A percentile compares a stretch with the other conserved stretches of the same genome.
Evolutionary conservation across 2,113 vertebrate genomes (phyloP).

Genomic region (Myiagra hebetior): DNA sequence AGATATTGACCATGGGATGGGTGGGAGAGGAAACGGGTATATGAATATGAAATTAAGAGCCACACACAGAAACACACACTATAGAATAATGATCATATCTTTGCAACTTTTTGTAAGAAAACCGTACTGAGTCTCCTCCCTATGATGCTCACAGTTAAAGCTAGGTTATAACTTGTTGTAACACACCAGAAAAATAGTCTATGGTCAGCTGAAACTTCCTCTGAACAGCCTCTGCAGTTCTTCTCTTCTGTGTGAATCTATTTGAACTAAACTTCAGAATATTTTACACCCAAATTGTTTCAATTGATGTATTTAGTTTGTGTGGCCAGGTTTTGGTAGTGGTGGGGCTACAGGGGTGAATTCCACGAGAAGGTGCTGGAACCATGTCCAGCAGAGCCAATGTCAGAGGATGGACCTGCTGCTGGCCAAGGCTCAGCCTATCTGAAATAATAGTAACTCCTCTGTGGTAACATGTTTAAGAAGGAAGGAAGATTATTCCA

Average conservation of each 20-base stretch:
- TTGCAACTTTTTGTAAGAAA: background rate
- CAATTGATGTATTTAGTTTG: background rate
- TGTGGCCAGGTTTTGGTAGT: background rate
- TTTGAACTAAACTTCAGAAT: background rate
- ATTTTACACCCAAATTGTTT: background rate
- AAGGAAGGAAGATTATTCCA: background rate
- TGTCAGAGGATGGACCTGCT: background rate
- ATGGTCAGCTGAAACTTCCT: background rate
- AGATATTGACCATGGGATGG: background rate
- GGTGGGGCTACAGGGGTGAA: background rate
- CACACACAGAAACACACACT: fast-evolving
- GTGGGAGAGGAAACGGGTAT: fast-evolving
- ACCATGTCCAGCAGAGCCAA: background rate
- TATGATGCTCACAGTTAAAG: background rate
- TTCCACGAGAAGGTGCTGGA: background rate
- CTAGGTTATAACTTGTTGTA: background rate
- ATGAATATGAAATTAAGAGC: background rate
- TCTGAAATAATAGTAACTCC: background rate
- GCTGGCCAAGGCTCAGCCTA: background rate
- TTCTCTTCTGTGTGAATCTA: background rate
- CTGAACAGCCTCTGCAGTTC: background rate
- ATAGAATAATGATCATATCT: background rate
- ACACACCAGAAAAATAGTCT: background rate
- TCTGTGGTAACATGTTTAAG: background rate
- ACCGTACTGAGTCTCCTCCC: background rate